phyloP scores from a whole-genome alignment of 2,113 vertebrate genomes.

The Rhinopomastus cyanomelas region DNA sequence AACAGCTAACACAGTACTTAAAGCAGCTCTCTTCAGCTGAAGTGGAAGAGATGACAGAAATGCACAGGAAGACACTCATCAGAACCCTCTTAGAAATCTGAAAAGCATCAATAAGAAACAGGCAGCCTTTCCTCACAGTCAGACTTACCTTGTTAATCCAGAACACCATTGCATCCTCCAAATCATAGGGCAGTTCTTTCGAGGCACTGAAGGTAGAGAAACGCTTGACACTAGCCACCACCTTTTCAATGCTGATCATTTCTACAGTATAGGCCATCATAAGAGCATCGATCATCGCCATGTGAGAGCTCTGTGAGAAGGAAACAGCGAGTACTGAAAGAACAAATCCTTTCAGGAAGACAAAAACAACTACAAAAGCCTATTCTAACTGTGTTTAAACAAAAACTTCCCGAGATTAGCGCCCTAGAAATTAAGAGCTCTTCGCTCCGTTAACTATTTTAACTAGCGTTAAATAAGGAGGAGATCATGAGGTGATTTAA shows the following conservation, averaged over 20 bases:
- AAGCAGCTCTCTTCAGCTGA: background rate
- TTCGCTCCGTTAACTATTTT: background rate
- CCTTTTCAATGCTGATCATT: conserved; percentile 99
- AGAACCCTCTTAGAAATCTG: background rate
- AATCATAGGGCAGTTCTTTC: conserved; percentile 96
- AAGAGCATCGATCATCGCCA: conserved; percentile 96
- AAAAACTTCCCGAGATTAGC: background rate
- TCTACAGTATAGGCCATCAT: conserved; percentile 99
- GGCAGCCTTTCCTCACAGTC: background rate
- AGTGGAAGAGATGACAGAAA: background rate
- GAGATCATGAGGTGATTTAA: conserved; percentile 32
- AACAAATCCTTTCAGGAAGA: background rate
- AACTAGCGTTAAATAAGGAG: conserved; percentile 15
- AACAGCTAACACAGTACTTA: background rate
- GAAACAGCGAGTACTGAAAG: background rate
- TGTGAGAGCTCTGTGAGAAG: conserved; percentile 86
- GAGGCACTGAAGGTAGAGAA: conserved; percentile 98
- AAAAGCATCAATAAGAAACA: background rate
- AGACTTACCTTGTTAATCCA: conserved; percentile 96
- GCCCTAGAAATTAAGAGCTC: conserved; percentile 12
- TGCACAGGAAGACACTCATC: background rate
- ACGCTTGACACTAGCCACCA: conserved; percentile 93
- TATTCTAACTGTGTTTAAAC: background rate
- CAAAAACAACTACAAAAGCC: background rate
- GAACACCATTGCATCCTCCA: conserved; percentile 98